Evolutionary conservation across 2,797 vertebrate genomes (phyloP).

Genomic region (Anas acuta): DNA sequence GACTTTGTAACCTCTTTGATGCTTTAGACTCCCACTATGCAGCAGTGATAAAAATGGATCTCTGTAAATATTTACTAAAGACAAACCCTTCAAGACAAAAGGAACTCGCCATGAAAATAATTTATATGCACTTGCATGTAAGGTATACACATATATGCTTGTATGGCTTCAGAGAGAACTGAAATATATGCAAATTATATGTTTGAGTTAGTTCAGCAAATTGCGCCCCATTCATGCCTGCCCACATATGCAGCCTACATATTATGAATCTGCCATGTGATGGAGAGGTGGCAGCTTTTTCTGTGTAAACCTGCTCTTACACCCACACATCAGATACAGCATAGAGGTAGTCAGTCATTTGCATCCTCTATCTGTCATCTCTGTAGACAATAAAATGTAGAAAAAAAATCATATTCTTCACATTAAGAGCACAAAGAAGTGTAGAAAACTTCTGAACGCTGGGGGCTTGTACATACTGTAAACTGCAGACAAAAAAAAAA

Average conservation of each 20-base stretch:
- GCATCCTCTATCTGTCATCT: background rate
- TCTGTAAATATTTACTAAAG: background rate
- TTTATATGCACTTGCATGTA: background rate
- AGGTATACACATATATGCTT: accelerated
- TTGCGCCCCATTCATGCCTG: background rate
- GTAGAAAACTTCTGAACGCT: background rate
- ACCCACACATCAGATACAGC: background rate
- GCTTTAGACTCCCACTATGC: background rate
- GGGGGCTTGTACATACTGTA: accelerated
- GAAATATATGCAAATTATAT: background rate
- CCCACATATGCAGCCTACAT: background rate
- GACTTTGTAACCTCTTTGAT: accelerated
- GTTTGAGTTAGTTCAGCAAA: background rate
- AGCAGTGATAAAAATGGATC: background rate
- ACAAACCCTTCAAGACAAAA: background rate
- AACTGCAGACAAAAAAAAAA: background rate
- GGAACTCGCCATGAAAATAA: background rate
- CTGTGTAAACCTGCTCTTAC: background rate
- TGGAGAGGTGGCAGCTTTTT: background rate
- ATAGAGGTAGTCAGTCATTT: background rate
- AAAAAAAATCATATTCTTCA: background rate
- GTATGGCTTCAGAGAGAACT: background rate
- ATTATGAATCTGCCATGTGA: background rate
- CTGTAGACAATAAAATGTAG: background rate
- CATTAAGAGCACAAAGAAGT: background rate